These are phyloP conservation scores for Dryococelus australis DNA, from an alignment of 2,888 invertebrate species.

Conservation along the genomic window DNA sequence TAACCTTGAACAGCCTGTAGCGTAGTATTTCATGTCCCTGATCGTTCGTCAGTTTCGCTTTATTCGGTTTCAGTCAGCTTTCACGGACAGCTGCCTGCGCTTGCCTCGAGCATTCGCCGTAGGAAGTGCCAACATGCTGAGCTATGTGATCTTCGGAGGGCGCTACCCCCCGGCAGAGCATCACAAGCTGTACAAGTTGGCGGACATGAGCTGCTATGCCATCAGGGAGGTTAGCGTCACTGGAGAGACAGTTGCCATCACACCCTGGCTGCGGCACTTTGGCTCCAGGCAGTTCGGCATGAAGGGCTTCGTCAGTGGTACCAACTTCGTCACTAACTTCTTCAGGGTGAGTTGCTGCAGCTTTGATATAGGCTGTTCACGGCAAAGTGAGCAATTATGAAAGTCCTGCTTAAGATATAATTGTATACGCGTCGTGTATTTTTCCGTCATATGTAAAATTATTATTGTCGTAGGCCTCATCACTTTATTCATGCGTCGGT, in stretches of 20 bases:
- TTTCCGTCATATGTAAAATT: too few relatives aligned
- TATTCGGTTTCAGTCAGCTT: neutral
- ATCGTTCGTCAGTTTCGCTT: too few relatives aligned
- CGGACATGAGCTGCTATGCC: neutral
- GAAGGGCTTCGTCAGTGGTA: neutral
- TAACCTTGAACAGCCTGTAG: too few relatives aligned
- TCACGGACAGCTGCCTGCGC: neutral
- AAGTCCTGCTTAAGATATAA: too few relatives aligned
- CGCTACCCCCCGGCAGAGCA: slow-evolving; percentile 17
- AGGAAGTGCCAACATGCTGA: neutral
- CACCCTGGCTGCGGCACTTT: neutral
- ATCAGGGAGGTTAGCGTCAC: neutral
- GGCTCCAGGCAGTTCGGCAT: neutral
- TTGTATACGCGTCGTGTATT: too few relatives aligned
- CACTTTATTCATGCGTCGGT: too few relatives aligned
- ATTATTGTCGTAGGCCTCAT: too few relatives aligned
- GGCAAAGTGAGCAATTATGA: too few relatives aligned
- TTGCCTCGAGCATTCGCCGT: neutral
- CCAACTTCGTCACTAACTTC: neutral
- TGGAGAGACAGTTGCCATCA: neutral
- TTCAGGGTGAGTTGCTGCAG: neutral
- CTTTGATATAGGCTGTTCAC: neutral
- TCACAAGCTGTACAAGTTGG: neutral
- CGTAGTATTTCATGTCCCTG: too few relatives aligned
- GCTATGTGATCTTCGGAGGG: neutral